Evolutionary conservation across 2,797 vertebrate species (phyloP), one percentile per base, ranked within the genome.

Genomic region (Eospalax fontanierii): DNA sequence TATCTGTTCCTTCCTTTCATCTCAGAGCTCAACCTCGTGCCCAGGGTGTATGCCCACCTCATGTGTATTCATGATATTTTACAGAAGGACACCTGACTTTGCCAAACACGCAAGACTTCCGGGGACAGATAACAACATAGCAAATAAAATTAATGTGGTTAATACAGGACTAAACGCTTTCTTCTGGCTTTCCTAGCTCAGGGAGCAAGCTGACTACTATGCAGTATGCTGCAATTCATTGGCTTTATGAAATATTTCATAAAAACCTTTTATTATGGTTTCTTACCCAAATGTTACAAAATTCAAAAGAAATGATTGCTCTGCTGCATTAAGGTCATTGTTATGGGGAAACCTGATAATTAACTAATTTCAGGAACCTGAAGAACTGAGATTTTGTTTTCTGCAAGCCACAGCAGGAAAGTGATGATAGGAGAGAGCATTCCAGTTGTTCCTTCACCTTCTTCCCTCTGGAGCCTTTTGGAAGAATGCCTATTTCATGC

Each of bases 261-360:
- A n/a, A 46, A 87, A 94, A 73, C 66, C 63, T 54, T 78, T 89
- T 59, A 76, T 73, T 70, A 80, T 80, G 21, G 8, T 33, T 54
- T 73, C 54, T 86, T 65, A 33, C 81, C 14, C n/a, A 66, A 73
- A 81, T 70, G 76, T 89, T 92, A 9, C 28, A 89, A 92, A 94
- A 71, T 87, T 46, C 35, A 18, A 63, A 90, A 94, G 28, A 80
- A 88, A 26, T 54, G 21, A 50, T 61, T 90, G 71, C 15, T 83
- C 80, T 76, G 15, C 26, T 74, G 3, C 59, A 70, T 84, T 46
- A 57, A 84, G 59, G 65, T 30, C 26, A 24, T 90, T 50, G 19
- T 89, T 73, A 30, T 18, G 6, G 92, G 57, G 12, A 81, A 71
- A 81, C 71, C 38, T 78, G 57, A 57, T 68, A 46, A 66, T 57